Base-by-base conservation (phyloP, 1,140 invertebrate genomes). In the Drosophila prosaltans region DNA sequence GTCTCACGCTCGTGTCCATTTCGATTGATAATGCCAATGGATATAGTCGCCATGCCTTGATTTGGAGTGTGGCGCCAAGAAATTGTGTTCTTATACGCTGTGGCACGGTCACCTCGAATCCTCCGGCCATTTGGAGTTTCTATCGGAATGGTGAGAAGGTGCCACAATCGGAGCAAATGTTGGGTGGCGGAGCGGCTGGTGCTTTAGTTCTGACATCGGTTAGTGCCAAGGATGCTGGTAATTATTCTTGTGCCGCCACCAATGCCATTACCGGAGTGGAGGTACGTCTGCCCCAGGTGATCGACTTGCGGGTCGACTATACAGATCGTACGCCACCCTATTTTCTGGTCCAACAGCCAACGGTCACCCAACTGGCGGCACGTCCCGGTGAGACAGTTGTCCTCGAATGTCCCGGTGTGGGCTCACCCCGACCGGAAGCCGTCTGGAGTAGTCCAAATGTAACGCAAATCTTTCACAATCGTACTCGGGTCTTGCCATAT, bases 1-100 rank as follows among this genome's bases (percentile, higher is more conserved):
- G 94, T 39, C 91, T 97, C 6, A 95, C 94, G 2, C 93, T 97
- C 4, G 96, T 96, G 0, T 94, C 95, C 93, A 91, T 93, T 93
- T 76, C 72, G 2, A 28, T 92, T 28, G 80, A 92, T n/a, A 68
- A 71, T 30, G n/a, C 58, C 11, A 65, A 71, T 65, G 74, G 81
- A 0, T 74, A 69, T 43, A 67, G 62, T 11, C 86, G 78, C 0
- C 76, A 90, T 64, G 69, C 74, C 1, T 67, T 88, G 28, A 81
- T 80, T 1, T 92, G 86, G 84, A 92, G 90, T 39, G 90, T 92
- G 24, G 88, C 91, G 16, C 90, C 92, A 7, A 75, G 85, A 11
- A 92, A 92, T 62, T 92, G 91, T 58, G 75, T 92, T 1, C 59
- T 92, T 6, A 63, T 92, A 11, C 81, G 90, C 1, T 92, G 91